A percentile compares a stretch with the other conserved stretches of the same genome.
phyloP scores from a whole-genome alignment of 2,888 invertebrate genomes.

The Drosophila atripex region DNA sequence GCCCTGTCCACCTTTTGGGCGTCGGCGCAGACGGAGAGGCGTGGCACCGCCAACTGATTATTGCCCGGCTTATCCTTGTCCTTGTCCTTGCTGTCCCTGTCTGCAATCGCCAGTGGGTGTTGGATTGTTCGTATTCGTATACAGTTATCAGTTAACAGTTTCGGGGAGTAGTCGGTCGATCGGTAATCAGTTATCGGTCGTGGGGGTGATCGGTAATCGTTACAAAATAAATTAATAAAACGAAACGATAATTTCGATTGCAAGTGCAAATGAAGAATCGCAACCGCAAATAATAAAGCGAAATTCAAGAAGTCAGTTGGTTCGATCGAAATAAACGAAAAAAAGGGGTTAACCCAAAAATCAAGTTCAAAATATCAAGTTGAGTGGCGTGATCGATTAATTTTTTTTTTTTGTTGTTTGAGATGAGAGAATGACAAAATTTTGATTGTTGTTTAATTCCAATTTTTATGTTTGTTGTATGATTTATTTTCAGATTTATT shows the following conservation, averaged over 20 bases:
- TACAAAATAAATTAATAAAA: conserved; percentile 2
- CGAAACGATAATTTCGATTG: conserved; percentile 11
- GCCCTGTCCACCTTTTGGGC: conserved; percentile 96
- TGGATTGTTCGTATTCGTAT: conserved; percentile 33
- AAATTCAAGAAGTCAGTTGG: conserved; percentile 22
- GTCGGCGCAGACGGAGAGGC: conserved; percentile 96
- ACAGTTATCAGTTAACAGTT: conserved; percentile 10
- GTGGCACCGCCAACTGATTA: conserved; percentile 91
- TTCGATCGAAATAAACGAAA: not conserved
- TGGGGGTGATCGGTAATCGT: conserved; percentile 7
- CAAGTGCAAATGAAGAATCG: conserved; percentile 22
- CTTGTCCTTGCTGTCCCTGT: conserved; percentile 92
- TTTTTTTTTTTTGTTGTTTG: conserved; percentile 2
- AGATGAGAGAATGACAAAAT: conserved; percentile 63
- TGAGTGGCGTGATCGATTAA: conserved; percentile 10
- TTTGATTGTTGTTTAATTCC: conserved; percentile 55
- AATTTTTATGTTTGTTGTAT: conserved; percentile 27
- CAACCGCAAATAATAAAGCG: conserved; percentile 18
- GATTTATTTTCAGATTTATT: conserved; percentile 1
- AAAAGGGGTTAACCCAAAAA: conserved; percentile 5
- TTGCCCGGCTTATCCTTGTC: conserved; percentile 91
- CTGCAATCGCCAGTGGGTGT: conserved; percentile 83
- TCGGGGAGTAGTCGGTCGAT: conserved; percentile 7
- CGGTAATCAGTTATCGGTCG: conserved; percentile 16
- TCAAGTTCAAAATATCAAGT: conserved; percentile 18